Percentiles rank a stretch among this genome's conserved stretches.
phyloP scores from a whole-genome alignment of 2,113 vertebrate genomes.

The Stigmatopora nigra region DNA sequence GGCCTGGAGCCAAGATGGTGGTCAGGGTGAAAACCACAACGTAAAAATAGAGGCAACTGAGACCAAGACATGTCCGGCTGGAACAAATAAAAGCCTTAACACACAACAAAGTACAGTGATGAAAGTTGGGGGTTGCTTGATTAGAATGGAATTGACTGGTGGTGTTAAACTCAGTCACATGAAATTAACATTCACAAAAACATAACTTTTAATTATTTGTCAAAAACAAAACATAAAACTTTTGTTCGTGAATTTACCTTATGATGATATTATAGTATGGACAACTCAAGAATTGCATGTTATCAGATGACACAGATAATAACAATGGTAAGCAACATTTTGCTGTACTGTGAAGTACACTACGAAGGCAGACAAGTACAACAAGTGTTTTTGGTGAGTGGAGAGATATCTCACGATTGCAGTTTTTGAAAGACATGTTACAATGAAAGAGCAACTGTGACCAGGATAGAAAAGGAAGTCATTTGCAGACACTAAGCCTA shows the following conservation, averaged over 20 bases:
- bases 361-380: constrained; percentile 5
- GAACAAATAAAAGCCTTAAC: constrained; percentile 48
- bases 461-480: constrained; percentile 40
- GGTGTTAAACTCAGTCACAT: constrained; percentile 23
- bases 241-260: background rate
- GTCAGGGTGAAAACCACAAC: constrained; percentile 50
- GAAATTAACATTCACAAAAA: constrained; percentile 1
- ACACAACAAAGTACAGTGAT: constrained; percentile 48
- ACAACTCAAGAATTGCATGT: constrained; percentile 27
- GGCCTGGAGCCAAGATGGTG: constrained; percentile 56
- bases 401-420: constrained; percentile 9
- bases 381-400: constrained; percentile 31
- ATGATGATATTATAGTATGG: background rate
- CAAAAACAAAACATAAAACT: background rate
- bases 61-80: constrained; percentile 41
- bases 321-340: constrained; percentile 13
- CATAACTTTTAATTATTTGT: background rate
- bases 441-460: constrained; percentile 39
- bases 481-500: constrained; percentile 39
- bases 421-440: constrained; percentile 35
- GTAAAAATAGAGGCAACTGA: constrained; percentile 52
- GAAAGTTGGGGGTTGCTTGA: constrained; percentile 44
- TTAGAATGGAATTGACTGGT: constrained; percentile 12
- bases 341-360: background rate
- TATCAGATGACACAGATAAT: constrained; percentile 3